Evolutionary conservation across 2,797 vertebrate genomes (phyloP).

Genomic region (Acridotheres tristis): DNA sequence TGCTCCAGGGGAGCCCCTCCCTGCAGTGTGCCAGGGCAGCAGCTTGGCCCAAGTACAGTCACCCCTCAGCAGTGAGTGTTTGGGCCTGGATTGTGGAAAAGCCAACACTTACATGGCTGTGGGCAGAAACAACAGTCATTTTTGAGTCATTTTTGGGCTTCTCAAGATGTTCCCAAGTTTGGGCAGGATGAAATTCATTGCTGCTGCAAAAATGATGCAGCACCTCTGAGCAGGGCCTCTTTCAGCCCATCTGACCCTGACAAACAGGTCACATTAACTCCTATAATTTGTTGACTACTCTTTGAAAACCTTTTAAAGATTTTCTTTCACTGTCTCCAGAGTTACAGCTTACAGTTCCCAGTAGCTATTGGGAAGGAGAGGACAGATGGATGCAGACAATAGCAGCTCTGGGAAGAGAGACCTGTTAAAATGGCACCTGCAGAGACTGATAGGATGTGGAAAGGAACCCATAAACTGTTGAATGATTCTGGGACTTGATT

Average conservation of each 20-base stretch:
- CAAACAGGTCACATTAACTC: background rate
- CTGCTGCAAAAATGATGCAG: background rate
- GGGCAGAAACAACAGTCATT: background rate
- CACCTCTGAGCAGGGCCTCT: background rate
- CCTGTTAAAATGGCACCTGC: background rate
- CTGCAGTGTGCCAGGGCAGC: background rate
- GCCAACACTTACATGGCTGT: accelerated
- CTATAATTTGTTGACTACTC: background rate
- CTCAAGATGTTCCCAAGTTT: background rate
- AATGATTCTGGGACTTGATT: background rate
- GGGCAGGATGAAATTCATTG: background rate
- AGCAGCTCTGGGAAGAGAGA: background rate
- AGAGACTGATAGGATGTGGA: background rate
- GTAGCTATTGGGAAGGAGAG: background rate
- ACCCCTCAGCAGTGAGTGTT: accelerated
- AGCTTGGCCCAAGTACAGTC: background rate
- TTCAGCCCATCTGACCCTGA: background rate
- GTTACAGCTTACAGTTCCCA: background rate
- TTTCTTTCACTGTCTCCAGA: background rate
- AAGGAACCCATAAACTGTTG: background rate
- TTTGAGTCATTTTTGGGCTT: background rate
- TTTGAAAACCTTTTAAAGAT: background rate
- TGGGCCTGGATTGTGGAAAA: background rate
- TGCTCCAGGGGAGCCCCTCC: background rate
- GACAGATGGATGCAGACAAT: background rate